Base-by-base conservation (phyloP, 1,140 invertebrate genomes). In the Phymorhynchus buccinoides region DNA sequence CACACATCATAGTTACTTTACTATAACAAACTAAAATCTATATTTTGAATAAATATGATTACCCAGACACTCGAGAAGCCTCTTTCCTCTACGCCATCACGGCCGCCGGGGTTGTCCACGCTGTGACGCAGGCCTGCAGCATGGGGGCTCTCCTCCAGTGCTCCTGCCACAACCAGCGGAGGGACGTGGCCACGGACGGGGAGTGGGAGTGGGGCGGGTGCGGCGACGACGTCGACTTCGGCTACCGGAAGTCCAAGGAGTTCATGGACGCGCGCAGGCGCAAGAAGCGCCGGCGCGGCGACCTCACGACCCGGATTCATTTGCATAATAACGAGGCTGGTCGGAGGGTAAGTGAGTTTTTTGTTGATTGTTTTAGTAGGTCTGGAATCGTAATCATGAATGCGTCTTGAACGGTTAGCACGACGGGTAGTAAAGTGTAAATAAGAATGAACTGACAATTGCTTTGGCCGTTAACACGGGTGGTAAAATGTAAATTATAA, bases 151-250 rank as follows among this genome's bases (percentile, higher is more conserved):
- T 93, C 7, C 73, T 90, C 14, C 92, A 93, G 84, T 93, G 93
- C 83, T 88, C 90, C n/a, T 93, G 93, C 86, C 90, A 91, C 82
- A 90, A 90, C 73, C 88, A 88, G 68, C 75, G 86, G 73, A 86
- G 91, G 42, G 92, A 93, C 86, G 89, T 89, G 41, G 84, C 88
- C 32, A 94, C 98, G 4, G 96, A 97, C 85, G 95, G 95, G 35
- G 97, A 98, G 88, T 99, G 97, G 97, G 96, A 97, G 44, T 99
- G 98, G 98, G 97, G 97, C n/a, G 98, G 97, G 3, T 99, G 98
- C 89, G 97, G 97, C 0, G 98, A 99, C 92, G 97, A 99, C 94
- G 95, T 99, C 14, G 96, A 98, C 90, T 99, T 98, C 92, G 97
- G 97, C 68, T 98, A 98, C 94, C 97, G 96, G 93, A 99, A 99